Base-by-base conservation (phyloP, 1,140 invertebrate genomes). In the Gonioctena quinquepunctata region DNA sequence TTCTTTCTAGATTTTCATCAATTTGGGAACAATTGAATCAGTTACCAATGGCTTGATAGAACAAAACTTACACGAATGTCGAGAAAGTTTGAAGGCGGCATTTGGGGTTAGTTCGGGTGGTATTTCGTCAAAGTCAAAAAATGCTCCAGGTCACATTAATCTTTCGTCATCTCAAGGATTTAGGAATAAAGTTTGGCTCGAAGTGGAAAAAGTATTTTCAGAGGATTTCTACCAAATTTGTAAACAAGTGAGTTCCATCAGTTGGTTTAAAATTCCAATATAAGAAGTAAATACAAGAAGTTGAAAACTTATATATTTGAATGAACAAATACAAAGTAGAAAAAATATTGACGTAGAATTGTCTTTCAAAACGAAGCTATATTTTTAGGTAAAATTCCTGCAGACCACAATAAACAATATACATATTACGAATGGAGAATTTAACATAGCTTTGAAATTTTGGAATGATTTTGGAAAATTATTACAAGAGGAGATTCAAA, bases 171-270 rank as follows among this genome's bases (percentile, higher is more conserved):
- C 91, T 6, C 88, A 91, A 76, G 88, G 90, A 74, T 91, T 94
- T 75, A 83, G 92, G 42, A 89, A 88, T 48, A 89, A 88, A 72
- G 86, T 96, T 27, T 95, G 93, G 93, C 88, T 88, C 70, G 92
- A 91, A 74, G 86, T 95, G 76, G 93, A 95, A 83, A 90, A 90
- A 81, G 78, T 93, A 19, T 90, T 93, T 79, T 91, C 93, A 72
- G 88, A 90, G 66, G 87, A 87, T 65, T 88, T 94, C 60, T 91
- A 88, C 75, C 86, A 86, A 50, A 86, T 88, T 62, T 93, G 90
- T 83, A 85, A 88, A 75, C 92, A 94, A 82, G 86, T 90, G 78
- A 82, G 52, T 42, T 27, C n/a, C n/a, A n/a, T n/a, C n/a, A n/a
- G n/a, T n/a, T n/a, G n/a, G n/a, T n/a, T n/a, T n/a, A n/a, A n/a